Base-by-base conservation (phyloP, 2,797 vertebrate species). In the Sorex maritimensis region DNA sequence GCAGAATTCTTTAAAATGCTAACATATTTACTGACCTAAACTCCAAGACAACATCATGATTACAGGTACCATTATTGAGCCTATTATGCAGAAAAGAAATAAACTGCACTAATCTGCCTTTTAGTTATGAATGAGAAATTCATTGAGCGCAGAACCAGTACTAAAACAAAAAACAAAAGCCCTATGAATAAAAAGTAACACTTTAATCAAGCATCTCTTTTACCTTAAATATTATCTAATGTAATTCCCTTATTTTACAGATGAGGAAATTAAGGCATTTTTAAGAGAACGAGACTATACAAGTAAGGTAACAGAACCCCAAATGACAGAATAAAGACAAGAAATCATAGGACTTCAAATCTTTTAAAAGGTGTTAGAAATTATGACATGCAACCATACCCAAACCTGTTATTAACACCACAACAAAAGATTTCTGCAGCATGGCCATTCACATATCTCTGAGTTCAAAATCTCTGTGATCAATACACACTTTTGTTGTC, bases 341-440 rank as follows among this genome's bases (percentile, higher is more conserved):
- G 46, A 79, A 91, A 75, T 58, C 11, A 72, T 38, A 79, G 34
- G 4, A 85, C 44, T 38, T 52, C 24, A 91, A 61, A 5, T 61
- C 81, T 78, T 72, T 58, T 71, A 94, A 90, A 92, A 67, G 41
- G 46, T 10, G 55, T 4, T 68, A 73, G 38, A 93, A 91, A 86
- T 81, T 74, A 86, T 44, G 13, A 63, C 83, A 78, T 19, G 90
- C 14, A 77, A n/a, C 78, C 34, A 80, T 82, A 93, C n/a, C n/a
- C 77, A 88, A 79, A 67, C 49, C 24, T 81, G n/a, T 67, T n/a
- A 86, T 0, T 73, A 38, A n/a, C 73, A 63, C 30, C 15, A 82
- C 13, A 7, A 86, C 13, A 14, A 4, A 3, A 82, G 14, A 30
- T 82, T 65, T 81, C 44, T 78, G 69, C 90, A 88, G 77, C 44